Percentiles rank a stretch among this genome's conserved stretches.
Conservation (phyloP, 2,888 invertebrate genomes). For the Strigamia crassipes region DNA sequence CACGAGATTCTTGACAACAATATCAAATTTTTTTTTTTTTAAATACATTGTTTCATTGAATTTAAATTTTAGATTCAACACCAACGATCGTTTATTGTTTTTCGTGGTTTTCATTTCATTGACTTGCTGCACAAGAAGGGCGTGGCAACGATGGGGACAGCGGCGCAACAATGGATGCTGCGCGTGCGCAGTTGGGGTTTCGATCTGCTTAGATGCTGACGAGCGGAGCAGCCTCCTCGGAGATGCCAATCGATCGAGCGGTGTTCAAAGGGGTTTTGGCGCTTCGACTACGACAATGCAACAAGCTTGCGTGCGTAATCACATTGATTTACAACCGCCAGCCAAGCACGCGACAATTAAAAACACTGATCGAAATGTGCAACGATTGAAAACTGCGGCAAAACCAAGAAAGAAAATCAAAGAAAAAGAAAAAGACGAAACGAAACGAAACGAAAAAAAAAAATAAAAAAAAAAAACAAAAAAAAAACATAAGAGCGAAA, state of each 20-base stretch:
- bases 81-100: too few species aligned
- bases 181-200: neutral
- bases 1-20: too few species aligned
- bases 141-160: neutral
- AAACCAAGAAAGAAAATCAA: neutral
- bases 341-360: neutral
- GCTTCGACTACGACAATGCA: slow-evolving; percentile 3
- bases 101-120: too few species aligned
- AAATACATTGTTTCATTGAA: too few species aligned
- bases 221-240: neutral
- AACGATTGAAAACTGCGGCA: neutral
- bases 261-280: slow-evolving; percentile 19
- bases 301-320: neutral
- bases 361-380: neutral
- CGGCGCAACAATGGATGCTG: slow-evolving; percentile 1
- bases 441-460: neutral
- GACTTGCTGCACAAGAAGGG: neutral
- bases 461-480: neutral
- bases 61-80: too few species aligned
- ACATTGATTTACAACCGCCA: neutral
- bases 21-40: too few species aligned
- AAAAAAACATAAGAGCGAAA: neutral
- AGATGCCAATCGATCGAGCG: slow-evolving; percentile 16
- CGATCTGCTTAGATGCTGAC: neutral
- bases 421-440: neutral